Evolutionary conservation across 2,113 vertebrate genomes (phyloP).

Genomic region (Labeo rohita): DNA sequence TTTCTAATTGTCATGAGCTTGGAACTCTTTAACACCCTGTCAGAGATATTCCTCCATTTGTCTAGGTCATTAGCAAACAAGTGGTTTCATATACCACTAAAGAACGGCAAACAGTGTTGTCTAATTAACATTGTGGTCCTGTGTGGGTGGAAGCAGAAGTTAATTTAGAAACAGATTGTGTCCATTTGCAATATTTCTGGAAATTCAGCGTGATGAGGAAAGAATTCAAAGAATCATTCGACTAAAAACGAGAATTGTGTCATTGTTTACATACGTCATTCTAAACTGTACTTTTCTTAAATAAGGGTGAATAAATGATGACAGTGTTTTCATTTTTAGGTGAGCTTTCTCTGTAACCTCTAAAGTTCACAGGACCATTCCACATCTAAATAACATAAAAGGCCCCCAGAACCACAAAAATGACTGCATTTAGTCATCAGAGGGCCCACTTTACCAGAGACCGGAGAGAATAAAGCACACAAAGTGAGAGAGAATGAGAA

Average conservation of each 20-base stretch:
- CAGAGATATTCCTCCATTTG: slow-evolving; percentile 23
- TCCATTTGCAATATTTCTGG: not conserved
- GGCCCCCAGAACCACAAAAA: not conserved
- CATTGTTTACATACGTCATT: not conserved
- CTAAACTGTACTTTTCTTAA: not conserved
- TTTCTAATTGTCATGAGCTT: slow-evolving; percentile 10
- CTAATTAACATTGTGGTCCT: slow-evolving; percentile 37
- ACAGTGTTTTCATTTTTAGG: not conserved
- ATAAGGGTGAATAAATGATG: not conserved
- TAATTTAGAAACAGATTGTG: slow-evolving; percentile 18
- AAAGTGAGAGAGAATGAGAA: slow-evolving; percentile 39
- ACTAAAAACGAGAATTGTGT: not conserved
- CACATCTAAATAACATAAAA: slow-evolving; percentile 8
- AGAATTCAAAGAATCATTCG: not conserved
- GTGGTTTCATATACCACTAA: not conserved
- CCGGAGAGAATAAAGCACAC: slow-evolving; percentile 27
- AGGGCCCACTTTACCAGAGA: slow-evolving; percentile 31
- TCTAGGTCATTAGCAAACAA: slow-evolving; percentile 35
- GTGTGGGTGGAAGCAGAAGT: slow-evolving; percentile 1
- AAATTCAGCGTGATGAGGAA: not conserved
- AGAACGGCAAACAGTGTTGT: slow-evolving; percentile 2
- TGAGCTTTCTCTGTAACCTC: slow-evolving; percentile 4
- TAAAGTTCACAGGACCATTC: not conserved
- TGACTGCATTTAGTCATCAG: slow-evolving; percentile 24
- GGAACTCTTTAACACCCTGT: slow-evolving; percentile 26